These are phyloP conservation scores for Octopus sinensis DNA, from an alignment of 1,140 invertebrate genomes.

Conservation along the genomic window DNA sequence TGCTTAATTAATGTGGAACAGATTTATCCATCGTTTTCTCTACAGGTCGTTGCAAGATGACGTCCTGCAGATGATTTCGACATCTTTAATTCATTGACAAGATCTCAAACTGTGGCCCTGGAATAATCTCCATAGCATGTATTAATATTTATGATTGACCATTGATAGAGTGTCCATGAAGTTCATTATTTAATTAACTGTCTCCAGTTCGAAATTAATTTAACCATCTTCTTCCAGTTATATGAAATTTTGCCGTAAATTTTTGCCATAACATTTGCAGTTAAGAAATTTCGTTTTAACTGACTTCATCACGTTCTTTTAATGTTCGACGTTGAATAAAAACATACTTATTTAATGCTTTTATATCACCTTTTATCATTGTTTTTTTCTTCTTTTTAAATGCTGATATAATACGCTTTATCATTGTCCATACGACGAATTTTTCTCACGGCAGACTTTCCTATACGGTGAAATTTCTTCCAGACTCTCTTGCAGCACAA, in stretches of 20 bases:
- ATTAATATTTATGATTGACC: neutral
- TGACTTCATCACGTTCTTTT: too few relatives aligned
- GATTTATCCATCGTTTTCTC: neutral
- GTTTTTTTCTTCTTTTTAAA: too few relatives aligned
- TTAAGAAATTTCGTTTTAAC: too few relatives aligned
- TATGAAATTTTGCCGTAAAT: neutral
- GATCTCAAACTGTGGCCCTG: neutral
- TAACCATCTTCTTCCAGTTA: neutral
- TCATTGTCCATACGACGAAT: too few relatives aligned
- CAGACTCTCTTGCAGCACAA: neutral
- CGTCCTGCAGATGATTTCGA: neutral
- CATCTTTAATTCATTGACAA: neutral
- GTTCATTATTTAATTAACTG: neutral
- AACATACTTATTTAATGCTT: too few relatives aligned
- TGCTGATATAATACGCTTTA: too few relatives aligned
- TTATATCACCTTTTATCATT: too few relatives aligned
- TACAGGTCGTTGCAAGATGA: neutral
- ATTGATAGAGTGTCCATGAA: neutral
- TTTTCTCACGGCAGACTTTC: too few relatives aligned
- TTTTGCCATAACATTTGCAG: too few relatives aligned
- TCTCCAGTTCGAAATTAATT: neutral
- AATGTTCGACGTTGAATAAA: too few relatives aligned
- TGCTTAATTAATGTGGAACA: neutral
- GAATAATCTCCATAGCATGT: neutral
- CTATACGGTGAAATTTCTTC: too few relatives aligned